Evolutionary conservation across 2,113 vertebrate genomes (phyloP), one percentile per base, ranked within the genome.

Genomic region (Apeltes quadracus): DNA sequence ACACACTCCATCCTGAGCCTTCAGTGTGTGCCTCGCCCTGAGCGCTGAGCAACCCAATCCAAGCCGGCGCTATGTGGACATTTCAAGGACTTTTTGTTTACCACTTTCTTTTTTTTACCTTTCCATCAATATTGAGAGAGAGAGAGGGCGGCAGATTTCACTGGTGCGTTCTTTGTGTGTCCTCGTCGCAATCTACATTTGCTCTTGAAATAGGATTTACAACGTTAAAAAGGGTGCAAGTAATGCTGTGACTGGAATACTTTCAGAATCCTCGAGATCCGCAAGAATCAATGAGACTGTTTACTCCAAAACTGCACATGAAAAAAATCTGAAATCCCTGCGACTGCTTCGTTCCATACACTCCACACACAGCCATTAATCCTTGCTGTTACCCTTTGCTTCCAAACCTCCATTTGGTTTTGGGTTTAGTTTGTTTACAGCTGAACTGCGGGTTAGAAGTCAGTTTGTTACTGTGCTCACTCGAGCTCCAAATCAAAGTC

Each of bases 161-260:
- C 86, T 70, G 70, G 64, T 51, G 59, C 54, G 81, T 80, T 82
- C 80, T 80, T 78, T 84, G 72, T 74, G 68, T 44, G 4, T 82
- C 82, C 83, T 87, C 81, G 87, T 70, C 90, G 81, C 80, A 72
- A 84, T 88, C 73, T 76, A 86, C 91, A 88, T 94, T 93, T 92
- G 89, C 89, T 92, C 86, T 93, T 85, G 73, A 89, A 93, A 92
- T 87, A 68, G 83, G 89, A 93, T 93, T 93, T 92, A 69, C 72
- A 93, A 91, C 90, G 90, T 93, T 90, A 92, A 88, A 84, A 82
- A 93, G 83, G 84, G 85, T 84, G 83, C 82, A 90, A 92, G 87
- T 84, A 88, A 87, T 83, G 83, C 83, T 79, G 80, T 85, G 87
- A 91, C 84, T 85, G 80, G 81, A 90, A 92, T 83, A 88, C 83